A percentile compares a stretch with the other conserved stretches of the same genome.
Conservation (phyloP, 2,797 vertebrate species). For the Zonotrichia albicollis region DNA sequence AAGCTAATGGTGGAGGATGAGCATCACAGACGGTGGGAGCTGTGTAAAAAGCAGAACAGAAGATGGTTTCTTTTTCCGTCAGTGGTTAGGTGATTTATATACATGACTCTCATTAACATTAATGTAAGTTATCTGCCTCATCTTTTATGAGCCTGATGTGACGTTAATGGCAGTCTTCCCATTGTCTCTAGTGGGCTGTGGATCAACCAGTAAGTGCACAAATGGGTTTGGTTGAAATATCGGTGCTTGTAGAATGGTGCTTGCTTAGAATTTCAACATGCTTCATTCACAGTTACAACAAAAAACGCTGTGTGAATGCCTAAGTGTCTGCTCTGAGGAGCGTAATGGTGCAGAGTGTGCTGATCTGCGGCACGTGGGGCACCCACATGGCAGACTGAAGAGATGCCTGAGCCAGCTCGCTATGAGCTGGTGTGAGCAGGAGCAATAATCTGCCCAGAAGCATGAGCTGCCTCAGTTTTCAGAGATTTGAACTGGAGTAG, state of each 20-base stretch:
- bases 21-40: not conserved
- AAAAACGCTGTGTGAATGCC: not conserved
- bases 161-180: slow-evolving; percentile 57
- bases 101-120: slow-evolving; percentile 61
- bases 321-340: not conserved
- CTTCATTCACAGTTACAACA: slow-evolving; percentile 30
- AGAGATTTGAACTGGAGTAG: not conserved
- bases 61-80: not conserved
- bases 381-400: not conserved
- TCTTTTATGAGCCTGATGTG: slow-evolving; percentile 61
- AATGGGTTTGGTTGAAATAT: slow-evolving; percentile 45
- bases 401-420: not conserved
- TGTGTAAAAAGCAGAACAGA: not conserved
- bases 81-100: slow-evolving; percentile 12
- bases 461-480: not conserved
- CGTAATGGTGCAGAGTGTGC: not conserved
- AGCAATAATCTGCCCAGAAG: not conserved
- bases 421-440: not conserved
- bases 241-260: not conserved
- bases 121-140: slow-evolving; percentile 60
- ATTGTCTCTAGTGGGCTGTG: slow-evolving; percentile 61
- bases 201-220: slow-evolving; percentile 54
- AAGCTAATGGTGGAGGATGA: not conserved
- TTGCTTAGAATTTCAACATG: slow-evolving; percentile 44
- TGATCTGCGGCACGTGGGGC: not conserved